Percentiles rank a stretch among this genome's conserved stretches.
These are phyloP conservation scores for Montipora capitata DNA, from an alignment of 92 coral and sea anemone species.

Conservation along the genomic window DNA sequence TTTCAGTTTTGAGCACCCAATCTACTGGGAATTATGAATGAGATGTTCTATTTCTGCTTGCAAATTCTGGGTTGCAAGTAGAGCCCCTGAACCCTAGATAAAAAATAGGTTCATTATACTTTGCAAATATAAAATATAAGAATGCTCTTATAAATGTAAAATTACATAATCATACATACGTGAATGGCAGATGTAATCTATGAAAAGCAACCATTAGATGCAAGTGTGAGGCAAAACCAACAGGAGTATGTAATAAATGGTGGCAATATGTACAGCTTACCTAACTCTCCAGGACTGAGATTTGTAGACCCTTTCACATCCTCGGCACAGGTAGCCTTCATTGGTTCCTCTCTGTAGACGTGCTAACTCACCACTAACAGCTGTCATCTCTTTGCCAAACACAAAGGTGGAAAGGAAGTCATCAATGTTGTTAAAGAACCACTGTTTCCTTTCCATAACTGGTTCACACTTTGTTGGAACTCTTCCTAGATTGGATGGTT, in stretches of 20 bases:
- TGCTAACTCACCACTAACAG: not conserved
- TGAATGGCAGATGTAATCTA: too few relatives aligned
- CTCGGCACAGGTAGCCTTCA: conserved; percentile 4
- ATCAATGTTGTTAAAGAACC: conserved; percentile 16
- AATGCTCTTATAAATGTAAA: too few relatives aligned
- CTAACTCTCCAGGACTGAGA: conserved; percentile 20
- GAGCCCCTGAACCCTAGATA: too few relatives aligned
- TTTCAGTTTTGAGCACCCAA: too few relatives aligned
- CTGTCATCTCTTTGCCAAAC: conserved; percentile 13
- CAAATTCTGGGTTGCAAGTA: too few relatives aligned
- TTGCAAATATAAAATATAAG: too few relatives aligned
- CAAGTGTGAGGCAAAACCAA: not conserved
- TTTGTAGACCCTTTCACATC: not conserved
- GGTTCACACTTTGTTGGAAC: not conserved
- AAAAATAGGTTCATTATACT: too few relatives aligned
- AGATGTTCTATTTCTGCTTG: too few relatives aligned
- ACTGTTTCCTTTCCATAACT: not conserved
- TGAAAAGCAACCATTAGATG: not conserved
- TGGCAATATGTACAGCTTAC: not conserved
- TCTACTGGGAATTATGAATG: too few relatives aligned
- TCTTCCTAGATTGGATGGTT: not conserved
- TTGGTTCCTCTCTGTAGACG: not conserved
- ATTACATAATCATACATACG: too few relatives aligned
- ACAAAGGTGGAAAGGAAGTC: conserved; percentile 12
- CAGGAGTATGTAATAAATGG: too few relatives aligned